Base-by-base conservation (phyloP, 1,140 invertebrate genomes). In the Pseudomyrmex concolor region DNA sequence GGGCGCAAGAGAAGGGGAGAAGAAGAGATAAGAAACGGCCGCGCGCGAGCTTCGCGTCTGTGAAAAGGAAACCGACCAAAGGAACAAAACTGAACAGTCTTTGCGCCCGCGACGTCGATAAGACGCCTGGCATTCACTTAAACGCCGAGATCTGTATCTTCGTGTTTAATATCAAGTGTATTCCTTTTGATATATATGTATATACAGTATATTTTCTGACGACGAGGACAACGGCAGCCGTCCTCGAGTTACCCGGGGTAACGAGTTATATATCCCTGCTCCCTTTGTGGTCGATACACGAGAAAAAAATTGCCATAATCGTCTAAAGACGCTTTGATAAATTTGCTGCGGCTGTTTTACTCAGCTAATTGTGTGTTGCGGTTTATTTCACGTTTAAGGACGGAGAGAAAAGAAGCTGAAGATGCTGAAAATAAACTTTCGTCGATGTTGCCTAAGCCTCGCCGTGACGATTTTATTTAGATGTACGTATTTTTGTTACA, bases 111-210 rank as follows among this genome's bases (percentile, higher is more conserved):
- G 48, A 57, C 17, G n/a, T 83, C 85, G 90, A 91, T 91, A 91
- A 91, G 87, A 89, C 84, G 86, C 66, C 68, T 72, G 84, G 86
- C 84, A 89, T 86, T 66, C 60, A 74, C 81, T 89, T 86, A 89
- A 89, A 91, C 76, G 86, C 51, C 72, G 70, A 87, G 90, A 91
- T 90, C 83, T 73, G 74, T 90, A 91, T 90, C 89, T 85, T 59
- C 34, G 70, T 86, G 89, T 90, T 92, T 92, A 91, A 90, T 89
- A 90, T 91, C 91, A 91, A 92, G 76, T 82, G 85, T 85, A 91
- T 91, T 91, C 90, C 91, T 91, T 92, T 92, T 91, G 90, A 92
- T 88, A 34, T 34, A 34, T 7, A 34, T 7, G 7, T 34, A 5
- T 34, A 34, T 34, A 25, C 25, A 25, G 25, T 25, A 34, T 34